Evolutionary conservation across 2,888 invertebrate genomes (phyloP).

Genomic region (Laothoe populi): DNA sequence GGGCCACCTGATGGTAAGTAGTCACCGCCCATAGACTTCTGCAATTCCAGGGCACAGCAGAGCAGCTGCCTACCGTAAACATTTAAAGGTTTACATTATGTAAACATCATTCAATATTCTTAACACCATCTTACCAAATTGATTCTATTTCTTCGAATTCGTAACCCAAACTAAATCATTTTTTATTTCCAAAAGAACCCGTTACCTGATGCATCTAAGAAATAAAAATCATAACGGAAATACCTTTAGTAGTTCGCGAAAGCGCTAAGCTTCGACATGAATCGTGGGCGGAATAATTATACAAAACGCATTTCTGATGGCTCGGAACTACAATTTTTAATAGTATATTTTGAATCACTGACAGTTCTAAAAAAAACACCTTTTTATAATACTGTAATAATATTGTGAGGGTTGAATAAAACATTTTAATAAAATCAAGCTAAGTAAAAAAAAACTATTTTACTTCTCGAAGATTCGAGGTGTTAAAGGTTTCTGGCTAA

Average conservation of each 20-base stretch:
- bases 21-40: not conserved
- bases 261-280: not conserved
- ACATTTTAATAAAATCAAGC: too few species aligned
- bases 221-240: conserved; percentile 15
- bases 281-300: conserved; percentile 18
- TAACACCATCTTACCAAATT: not conserved
- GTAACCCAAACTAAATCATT: not conserved
- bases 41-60: too few species aligned
- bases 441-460: too few species aligned
- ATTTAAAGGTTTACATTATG: not conserved
- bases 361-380: not conserved
- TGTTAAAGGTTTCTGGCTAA: too few species aligned
- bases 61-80: too few species aligned
- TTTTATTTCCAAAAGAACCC: not conserved
- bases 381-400: too few species aligned
- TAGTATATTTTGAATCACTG: not conserved
- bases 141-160: not conserved
- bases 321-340: not conserved
- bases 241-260: not conserved
- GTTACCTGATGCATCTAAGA: not conserved
- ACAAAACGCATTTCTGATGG: not conserved
- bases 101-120: not conserved
- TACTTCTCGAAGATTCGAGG: too few species aligned
- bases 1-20: not conserved
- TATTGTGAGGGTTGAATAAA: too few species aligned